Conservation (phyloP, 2,888 invertebrate genomes). For the Drosophila fungiperda region DNA sequence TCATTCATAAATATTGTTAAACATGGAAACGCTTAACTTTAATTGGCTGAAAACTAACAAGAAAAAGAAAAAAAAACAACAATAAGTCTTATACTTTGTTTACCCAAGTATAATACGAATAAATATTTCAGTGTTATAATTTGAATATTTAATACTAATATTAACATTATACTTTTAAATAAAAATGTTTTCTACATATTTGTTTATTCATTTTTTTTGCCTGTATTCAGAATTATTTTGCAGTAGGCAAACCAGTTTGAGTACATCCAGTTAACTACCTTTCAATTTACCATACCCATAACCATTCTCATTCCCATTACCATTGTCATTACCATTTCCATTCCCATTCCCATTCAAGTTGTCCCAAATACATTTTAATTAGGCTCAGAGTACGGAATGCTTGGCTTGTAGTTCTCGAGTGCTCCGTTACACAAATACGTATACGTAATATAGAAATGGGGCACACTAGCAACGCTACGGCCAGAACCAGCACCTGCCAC, state of each 20-base stretch:
- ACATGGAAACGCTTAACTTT: conserved; percentile 39
- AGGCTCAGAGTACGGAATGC: conserved; percentile 26
- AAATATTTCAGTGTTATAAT: neutral
- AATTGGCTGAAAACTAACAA: conserved; percentile 19
- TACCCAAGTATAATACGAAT: neutral
- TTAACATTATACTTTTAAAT: neutral
- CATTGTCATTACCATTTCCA: neutral
- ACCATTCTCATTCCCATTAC: neutral
- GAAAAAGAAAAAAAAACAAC: neutral
- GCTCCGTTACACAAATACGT: conserved; percentile 44
- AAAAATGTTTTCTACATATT: neutral
- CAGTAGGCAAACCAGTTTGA: conserved; percentile 43
- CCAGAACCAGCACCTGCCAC: conserved; percentile 51
- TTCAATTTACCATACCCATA: conserved; percentile 4
- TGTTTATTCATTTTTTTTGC: neutral
- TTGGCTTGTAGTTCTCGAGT: conserved; percentile 13
- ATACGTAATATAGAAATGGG: conserved; percentile 74
- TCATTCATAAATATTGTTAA: conserved; percentile 64
- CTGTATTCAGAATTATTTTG: conserved; percentile 15
- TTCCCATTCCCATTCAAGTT: conserved; percentile 2
- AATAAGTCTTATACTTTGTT: neutral
- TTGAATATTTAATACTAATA: neutral
- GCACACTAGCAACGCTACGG: conserved; percentile 43
- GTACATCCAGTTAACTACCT: conserved; percentile 13
- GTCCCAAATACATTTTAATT: conserved; percentile 73